phyloP scores from a whole-genome alignment of 2,113 vertebrate species.

The Hiodon alosoides region DNA sequence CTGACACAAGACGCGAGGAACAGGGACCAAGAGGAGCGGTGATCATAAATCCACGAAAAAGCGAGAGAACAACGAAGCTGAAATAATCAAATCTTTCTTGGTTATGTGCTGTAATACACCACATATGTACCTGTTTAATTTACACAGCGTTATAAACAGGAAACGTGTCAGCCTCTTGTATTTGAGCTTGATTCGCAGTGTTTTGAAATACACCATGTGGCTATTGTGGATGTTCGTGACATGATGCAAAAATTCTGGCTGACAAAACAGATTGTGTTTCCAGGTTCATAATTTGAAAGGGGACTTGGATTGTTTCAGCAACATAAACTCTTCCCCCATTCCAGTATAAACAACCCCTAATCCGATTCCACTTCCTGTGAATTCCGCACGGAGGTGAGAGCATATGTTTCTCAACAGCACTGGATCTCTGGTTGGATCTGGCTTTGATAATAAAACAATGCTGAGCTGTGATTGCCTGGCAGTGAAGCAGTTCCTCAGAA shows the following conservation, averaged over 20 bases:
- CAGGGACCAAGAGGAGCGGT: background rate
- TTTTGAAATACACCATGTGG: background rate
- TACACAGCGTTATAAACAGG: too few relatives aligned
- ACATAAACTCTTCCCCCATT: background rate
- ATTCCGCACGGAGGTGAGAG: conserved; percentile 14
- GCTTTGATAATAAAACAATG: conserved; percentile 1
- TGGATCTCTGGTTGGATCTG: conserved; percentile 3
- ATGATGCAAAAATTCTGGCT: background rate
- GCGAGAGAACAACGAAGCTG: too few relatives aligned
- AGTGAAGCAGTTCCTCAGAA: background rate
- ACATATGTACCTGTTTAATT: too few relatives aligned
- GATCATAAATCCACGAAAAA: too few relatives aligned
- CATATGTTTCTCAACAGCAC: conserved; percentile 4
- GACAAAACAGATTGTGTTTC: background rate
- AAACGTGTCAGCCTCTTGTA: background rate
- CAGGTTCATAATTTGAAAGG: background rate
- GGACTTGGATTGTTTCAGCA: background rate
- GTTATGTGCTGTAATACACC: too few relatives aligned
- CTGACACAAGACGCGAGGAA: background rate
- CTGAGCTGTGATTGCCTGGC: conserved; percentile 3
- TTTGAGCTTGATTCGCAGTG: background rate
- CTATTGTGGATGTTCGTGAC: background rate
- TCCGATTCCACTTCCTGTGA: conserved; percentile 15
- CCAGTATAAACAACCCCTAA: conserved; percentile 17
- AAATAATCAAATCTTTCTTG: too few relatives aligned